These are phyloP conservation scores for Aurelia sp. DNA, from an alignment of 30 jellyfish, hydroid and myxozoan species.

Conservation along the genomic window DNA sequence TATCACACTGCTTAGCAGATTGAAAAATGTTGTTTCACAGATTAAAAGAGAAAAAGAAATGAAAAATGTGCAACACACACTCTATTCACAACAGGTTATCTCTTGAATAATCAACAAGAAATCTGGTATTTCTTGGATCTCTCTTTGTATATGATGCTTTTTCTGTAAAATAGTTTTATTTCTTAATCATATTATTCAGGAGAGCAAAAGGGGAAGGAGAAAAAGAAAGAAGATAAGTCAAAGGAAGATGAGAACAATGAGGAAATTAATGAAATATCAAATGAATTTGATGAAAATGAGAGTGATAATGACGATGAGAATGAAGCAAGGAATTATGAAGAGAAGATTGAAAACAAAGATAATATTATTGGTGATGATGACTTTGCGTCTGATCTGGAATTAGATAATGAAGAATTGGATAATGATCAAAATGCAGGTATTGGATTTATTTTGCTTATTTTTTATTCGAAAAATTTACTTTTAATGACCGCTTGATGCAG, in stretches of 20 bases:
- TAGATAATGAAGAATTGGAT: slow-evolving; percentile 43
- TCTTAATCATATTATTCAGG: slow-evolving; percentile 13
- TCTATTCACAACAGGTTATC: too few relatives aligned
- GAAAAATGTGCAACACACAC: too few relatives aligned
- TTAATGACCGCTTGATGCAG: too few relatives aligned
- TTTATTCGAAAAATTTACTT: too few relatives aligned
- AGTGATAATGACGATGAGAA: slow-evolving; percentile 59
- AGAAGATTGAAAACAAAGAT: slow-evolving; percentile 23
- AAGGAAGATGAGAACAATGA: slow-evolving; percentile 25
- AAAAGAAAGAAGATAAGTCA: slow-evolving; percentile 6
- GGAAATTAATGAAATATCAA: slow-evolving; percentile 45
- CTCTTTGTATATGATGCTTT: too few relatives aligned
- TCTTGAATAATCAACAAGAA: too few relatives aligned
- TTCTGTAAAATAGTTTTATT: background rate
- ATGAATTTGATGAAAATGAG: slow-evolving; percentile 51
- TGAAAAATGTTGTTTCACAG: too few relatives aligned
- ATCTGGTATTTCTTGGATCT: too few relatives aligned
- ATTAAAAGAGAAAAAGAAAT: too few relatives aligned
- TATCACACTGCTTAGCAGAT: too few relatives aligned
- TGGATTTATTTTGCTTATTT: too few relatives aligned
- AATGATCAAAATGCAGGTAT: background rate
- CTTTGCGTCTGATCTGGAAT: slow-evolving; percentile 47
- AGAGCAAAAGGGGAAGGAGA: slow-evolving; percentile 81
- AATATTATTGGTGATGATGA: slow-evolving; percentile 47
- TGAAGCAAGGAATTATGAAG: slow-evolving; percentile 24